Conservation (phyloP, 2,797 vertebrate genomes). For the Otolemur crassicaudatus region DNA sequence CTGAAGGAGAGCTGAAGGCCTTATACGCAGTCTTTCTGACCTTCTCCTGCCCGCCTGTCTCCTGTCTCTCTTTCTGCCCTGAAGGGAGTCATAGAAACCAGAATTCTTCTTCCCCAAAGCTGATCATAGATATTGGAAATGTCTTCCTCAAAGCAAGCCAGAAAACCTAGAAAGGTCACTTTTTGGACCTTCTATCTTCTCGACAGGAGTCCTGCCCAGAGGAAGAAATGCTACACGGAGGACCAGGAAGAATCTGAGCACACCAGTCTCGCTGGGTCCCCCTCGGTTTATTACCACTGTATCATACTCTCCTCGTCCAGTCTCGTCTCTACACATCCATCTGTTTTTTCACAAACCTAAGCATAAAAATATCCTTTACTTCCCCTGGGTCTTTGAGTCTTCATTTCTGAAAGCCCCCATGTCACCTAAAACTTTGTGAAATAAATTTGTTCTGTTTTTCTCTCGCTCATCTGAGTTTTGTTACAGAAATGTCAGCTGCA, state of each 20-base stretch:
- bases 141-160: neutral
- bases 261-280: neutral
- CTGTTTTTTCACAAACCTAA: neutral
- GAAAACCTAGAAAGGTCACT: neutral
- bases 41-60: neutral
- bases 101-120: neutral
- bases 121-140: neutral
- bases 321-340: neutral
- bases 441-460: neutral
- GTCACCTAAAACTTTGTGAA: neutral
- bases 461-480: neutral
- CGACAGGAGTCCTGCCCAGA: neutral
- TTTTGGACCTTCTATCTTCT: neutral
- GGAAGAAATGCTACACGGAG: neutral
- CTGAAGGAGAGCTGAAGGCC: neutral
- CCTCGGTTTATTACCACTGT: neutral
- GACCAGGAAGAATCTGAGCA: neutral
- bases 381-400: neutral
- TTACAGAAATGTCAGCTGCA: neutral
- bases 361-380: neutral
- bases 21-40: neutral
- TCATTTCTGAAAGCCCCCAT: neutral
- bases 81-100: neutral
- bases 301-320: neutral
- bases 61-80: neutral